A percentile compares a stretch with the other conserved stretches of the same genome.
phyloP scores from a whole-genome alignment of 2,888 invertebrate species.

The Mesorhabditis belari region DNA sequence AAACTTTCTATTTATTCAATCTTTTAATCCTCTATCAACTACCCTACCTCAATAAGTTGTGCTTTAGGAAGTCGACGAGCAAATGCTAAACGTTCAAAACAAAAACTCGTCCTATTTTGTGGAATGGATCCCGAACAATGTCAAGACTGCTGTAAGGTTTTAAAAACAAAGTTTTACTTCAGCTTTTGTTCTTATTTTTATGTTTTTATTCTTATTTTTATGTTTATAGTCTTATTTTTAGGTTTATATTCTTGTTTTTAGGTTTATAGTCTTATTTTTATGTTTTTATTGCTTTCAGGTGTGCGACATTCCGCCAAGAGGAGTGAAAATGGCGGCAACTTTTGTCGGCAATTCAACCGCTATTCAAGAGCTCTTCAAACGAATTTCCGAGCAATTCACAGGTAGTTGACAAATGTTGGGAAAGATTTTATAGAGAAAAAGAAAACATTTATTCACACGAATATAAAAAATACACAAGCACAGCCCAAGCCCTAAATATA shows the following conservation, averaged over 20 bases:
- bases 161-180: background rate
- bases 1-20: too few species aligned
- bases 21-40: background rate
- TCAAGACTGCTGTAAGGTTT: constrained; percentile 31
- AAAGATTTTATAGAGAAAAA: too few species aligned
- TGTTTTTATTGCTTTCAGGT: too few species aligned
- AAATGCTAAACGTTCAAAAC: constrained; percentile 89
- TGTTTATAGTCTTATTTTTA: background rate
- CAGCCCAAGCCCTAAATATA: too few species aligned
- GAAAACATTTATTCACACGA: too few species aligned
- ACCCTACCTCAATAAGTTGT: background rate
- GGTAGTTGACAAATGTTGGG: constrained; percentile 84
- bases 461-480: too few species aligned
- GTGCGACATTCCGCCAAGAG: constrained; percentile 74
- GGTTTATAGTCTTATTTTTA: background rate
- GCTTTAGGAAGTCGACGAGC: constrained; percentile 66
- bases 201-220: too few species aligned
- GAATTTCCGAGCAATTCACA: constrained; percentile 80
- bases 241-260: background rate
- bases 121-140: constrained; percentile 68
- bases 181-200: background rate
- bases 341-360: constrained; percentile 85
- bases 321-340: constrained; percentile 81
- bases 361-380: constrained; percentile 81
- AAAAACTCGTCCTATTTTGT: constrained; percentile 81